phyloP scores from a whole-genome alignment of 2,888 invertebrate species.

The Lithophane ornitopus region DNA sequence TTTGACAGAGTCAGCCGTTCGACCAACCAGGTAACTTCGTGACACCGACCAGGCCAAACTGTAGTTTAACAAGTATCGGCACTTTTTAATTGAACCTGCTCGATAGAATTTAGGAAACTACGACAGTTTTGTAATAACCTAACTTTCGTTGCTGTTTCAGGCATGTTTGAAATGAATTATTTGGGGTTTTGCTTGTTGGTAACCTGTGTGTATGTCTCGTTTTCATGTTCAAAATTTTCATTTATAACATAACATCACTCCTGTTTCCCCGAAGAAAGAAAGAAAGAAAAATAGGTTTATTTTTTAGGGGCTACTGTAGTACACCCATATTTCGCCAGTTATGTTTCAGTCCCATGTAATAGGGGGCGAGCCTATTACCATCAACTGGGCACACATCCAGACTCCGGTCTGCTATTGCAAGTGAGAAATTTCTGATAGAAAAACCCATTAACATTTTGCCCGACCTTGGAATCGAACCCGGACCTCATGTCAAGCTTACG shows the following conservation, averaged over 20 bases:
- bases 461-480: too few species aligned
- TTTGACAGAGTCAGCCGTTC: constrained; percentile 87
- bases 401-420: too few species aligned
- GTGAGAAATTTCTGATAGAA: too few species aligned
- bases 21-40: constrained; percentile 82
- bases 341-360: neutral
- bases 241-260: neutral
- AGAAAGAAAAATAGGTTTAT: too few species aligned
- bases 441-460: too few species aligned
- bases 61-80: constrained; percentile 78
- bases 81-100: constrained; percentile 77
- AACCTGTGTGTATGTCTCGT: neutral
- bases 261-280: too few species aligned
- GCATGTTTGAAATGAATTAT: constrained; percentile 43
- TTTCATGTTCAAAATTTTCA: constrained; percentile 1
- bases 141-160: constrained; percentile 46
- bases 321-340: neutral
- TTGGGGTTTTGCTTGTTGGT: neutral
- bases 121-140: constrained; percentile 58
- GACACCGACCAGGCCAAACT: constrained; percentile 75
- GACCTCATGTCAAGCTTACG: neutral
- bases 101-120: constrained; percentile 54
- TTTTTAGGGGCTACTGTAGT: neutral
- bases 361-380: too few species aligned
- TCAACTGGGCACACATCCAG: too few species aligned